phyloP scores from a whole-genome alignment of 2,797 vertebrate species.

The Vireo griseus region DNA sequence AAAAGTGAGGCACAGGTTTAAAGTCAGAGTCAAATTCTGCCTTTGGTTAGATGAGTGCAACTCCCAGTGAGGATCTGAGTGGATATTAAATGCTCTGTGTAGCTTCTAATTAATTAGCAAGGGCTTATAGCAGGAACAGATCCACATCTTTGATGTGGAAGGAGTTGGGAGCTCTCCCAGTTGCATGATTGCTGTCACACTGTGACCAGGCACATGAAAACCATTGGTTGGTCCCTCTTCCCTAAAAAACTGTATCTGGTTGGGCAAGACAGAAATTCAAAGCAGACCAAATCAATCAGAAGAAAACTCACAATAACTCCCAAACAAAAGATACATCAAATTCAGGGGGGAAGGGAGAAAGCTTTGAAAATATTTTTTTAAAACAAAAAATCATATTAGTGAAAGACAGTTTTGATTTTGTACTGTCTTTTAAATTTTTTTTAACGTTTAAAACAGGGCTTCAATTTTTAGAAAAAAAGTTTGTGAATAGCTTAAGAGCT shows the following conservation, averaged over 20 bases:
- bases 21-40: slow-evolving; percentile 51
- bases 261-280: neutral
- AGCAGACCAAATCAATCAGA: neutral
- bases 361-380: neutral
- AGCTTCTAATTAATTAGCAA: slow-evolving; percentile 53
- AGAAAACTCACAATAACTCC: neutral
- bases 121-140: neutral
- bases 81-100: slow-evolving; percentile 34
- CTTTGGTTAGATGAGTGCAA: slow-evolving; percentile 41
- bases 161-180: neutral
- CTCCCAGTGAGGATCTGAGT: slow-evolving; percentile 21
- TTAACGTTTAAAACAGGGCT: neutral
- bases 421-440: neutral
- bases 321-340: neutral
- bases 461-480: neutral
- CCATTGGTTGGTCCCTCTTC: neutral
- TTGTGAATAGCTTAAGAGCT: neutral
- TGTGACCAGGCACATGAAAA: neutral
- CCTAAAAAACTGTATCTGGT: neutral
- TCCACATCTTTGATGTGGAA: slow-evolving; percentile 43
- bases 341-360: neutral
- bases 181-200: neutral
- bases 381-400: neutral
- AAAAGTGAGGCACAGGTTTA: slow-evolving; percentile 33
- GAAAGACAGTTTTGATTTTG: neutral